Evolutionary conservation across 2,888 invertebrate genomes (phyloP).

Genomic region (Dexiosoma caninum): DNA sequence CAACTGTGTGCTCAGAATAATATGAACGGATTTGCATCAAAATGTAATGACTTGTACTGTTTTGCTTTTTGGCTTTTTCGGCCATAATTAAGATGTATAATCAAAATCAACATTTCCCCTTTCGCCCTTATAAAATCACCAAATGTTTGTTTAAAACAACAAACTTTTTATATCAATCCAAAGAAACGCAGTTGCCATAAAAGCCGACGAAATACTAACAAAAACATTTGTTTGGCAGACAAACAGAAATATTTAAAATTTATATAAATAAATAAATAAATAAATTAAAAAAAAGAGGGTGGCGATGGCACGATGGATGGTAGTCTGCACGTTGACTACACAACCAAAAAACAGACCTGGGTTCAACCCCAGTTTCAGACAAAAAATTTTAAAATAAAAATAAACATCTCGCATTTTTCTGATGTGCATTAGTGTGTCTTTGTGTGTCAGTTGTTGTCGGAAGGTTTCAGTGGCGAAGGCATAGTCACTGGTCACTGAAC

Average conservation of each 20-base stretch:
- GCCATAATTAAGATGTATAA: not conserved
- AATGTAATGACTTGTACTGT: constrained; percentile 16
- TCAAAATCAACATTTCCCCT: not conserved
- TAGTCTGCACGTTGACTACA: too few relatives aligned
- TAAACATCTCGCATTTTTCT: too few relatives aligned
- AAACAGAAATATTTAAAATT: constrained; percentile 20
- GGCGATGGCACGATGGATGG: too few relatives aligned
- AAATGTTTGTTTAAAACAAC: not conserved
- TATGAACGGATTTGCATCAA: constrained; percentile 40
- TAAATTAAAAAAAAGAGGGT: too few relatives aligned
- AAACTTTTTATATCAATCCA: not conserved
- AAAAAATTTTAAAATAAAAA: too few relatives aligned
- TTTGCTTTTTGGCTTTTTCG: not conserved
- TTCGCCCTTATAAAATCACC: constrained; percentile 20
- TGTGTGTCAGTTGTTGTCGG: too few relatives aligned
- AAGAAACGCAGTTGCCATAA: not conserved
- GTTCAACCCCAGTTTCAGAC: too few relatives aligned
- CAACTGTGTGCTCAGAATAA: constrained; percentile 3
- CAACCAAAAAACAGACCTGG: too few relatives aligned
- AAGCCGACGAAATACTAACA: not conserved
- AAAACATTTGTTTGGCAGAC: not conserved
- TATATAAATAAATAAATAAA: not conserved
- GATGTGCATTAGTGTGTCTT: too few relatives aligned
- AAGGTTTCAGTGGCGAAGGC: too few relatives aligned
- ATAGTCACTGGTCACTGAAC: too few relatives aligned